Evolutionary conservation across 30 jellyfish, hydroid and myxozoan genomes (phyloP), one percentile per base, ranked within the genome.

Genomic region (Pseudorhiza aurosa): DNA sequence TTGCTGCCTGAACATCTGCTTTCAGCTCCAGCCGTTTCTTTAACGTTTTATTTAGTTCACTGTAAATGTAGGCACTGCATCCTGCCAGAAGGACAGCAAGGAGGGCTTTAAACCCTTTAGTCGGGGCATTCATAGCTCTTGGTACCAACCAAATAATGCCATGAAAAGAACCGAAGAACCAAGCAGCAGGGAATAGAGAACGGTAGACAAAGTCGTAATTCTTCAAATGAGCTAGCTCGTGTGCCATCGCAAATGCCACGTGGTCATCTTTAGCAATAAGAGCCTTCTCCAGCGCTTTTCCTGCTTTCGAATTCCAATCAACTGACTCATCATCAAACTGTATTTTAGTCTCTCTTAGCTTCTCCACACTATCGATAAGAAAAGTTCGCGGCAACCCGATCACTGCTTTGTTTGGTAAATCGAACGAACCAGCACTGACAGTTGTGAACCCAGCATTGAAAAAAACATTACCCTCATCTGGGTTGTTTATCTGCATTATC

Each of bases 191-290:
- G 62, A 82, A 81, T 9, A 78, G 21, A 15, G 82, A 32, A 28
- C 88, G 85, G 19, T 59, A 65, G 29, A 76, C 29, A 82, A 89
- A 82, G 33, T 89, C 88, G 43, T 40, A 35, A 57, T 46, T 56
- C 44, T 89, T 89, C 15, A 89, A 74, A 58, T 89, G 97, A n/a
- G 96, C 86, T 14, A 89, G 74, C 46, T 89, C 97, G 62, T 89
- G 97, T 3, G 93, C 97, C 56, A 89, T 62, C 27, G 87, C 82
- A 77, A 89, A 89, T 35, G 87, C 87, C 0, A 89, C 75, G 25
- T 89, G 80, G 69, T 82, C 93, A 26, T 89, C 81, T 10, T 76
- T 62, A 17, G 78, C 70, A 14, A 76, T 18, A 27, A 89, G 33
- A 4, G 95, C 75, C 50, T 89, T 83, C 22, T 49, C 86, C 28